Conservation (phyloP, 2,888 invertebrate genomes). For the Acleris holmiana region DNA sequence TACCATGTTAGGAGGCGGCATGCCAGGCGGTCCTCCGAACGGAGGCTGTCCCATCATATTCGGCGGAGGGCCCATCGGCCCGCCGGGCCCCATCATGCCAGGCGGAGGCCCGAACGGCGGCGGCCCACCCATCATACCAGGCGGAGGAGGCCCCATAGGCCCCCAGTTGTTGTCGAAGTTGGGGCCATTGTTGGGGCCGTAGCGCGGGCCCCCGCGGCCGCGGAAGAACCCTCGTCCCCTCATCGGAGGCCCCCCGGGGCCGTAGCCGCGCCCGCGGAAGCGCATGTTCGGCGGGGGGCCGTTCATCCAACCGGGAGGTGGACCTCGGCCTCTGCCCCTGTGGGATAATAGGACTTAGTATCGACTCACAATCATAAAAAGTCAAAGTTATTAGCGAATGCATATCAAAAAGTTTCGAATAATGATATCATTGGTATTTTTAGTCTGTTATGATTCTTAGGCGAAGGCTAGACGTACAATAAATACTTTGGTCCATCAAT, state of each 20-base stretch:
- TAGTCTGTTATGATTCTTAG: too few relatives aligned
- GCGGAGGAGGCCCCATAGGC: constrained; percentile 85
- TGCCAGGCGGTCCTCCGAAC: constrained; percentile 79
- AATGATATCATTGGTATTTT: too few relatives aligned
- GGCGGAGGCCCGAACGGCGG: constrained; percentile 80
- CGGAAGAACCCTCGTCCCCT: constrained; percentile 81
- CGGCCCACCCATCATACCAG: constrained; percentile 80
- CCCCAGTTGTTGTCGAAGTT: constrained; percentile 88
- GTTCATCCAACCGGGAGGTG: constrained; percentile 76
- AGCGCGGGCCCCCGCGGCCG: constrained; percentile 76
- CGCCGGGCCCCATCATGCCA: constrained; percentile 84
- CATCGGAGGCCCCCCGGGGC: constrained; percentile 85
- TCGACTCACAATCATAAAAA: too few relatives aligned
- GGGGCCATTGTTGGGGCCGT: constrained; percentile 80
- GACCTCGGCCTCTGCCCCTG: constrained; percentile 66
- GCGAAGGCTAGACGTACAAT: too few relatives aligned
- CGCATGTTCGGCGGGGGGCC: constrained; percentile 84
- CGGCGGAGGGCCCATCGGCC: constrained; percentile 83
- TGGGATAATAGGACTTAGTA: too few relatives aligned
- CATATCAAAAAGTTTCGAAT: too few relatives aligned
- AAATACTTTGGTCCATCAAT: too few relatives aligned
- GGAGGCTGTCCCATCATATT: constrained; percentile 84
- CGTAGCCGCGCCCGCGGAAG: constrained; percentile 88
- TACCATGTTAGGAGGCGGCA: constrained; percentile 85
- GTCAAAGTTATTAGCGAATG: too few relatives aligned